Conservation (phyloP, 2,797 vertebrate genomes). For the Serranus cabrilla region DNA sequence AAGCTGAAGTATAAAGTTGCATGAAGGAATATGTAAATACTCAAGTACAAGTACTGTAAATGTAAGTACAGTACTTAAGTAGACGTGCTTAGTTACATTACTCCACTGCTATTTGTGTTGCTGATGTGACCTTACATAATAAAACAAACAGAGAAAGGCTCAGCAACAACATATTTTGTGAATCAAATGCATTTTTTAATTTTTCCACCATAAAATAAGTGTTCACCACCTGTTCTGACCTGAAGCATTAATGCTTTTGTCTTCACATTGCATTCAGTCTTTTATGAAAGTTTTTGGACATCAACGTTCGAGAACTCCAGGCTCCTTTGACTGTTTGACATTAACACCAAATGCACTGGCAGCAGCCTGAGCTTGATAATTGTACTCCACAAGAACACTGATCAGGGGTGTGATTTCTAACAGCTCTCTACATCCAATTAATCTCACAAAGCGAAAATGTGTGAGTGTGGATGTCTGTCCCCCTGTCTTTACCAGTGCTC, state of each 20-base stretch:
- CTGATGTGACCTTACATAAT: background rate
- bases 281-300: background rate
- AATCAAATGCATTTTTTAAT: no score
- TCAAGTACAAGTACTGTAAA: no score
- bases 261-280: background rate
- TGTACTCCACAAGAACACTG: conserved; percentile 36
- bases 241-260: background rate
- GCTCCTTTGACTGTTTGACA: conserved; percentile 3
- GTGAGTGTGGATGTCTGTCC: background rate
- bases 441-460: conserved; percentile 37
- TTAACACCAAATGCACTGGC: conserved; percentile 31
- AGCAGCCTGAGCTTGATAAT: conserved; percentile 36
- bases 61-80: no score
- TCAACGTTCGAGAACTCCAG: background rate
- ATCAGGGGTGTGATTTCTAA: conserved; percentile 44
- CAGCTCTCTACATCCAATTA: conserved; percentile 16
- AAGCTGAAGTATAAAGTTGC: no score
- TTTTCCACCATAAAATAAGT: background rate
- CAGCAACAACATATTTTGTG: background rate
- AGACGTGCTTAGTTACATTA: no score
- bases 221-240: background rate
- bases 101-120: background rate
- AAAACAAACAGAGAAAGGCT: background rate
- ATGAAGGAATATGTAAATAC: no score
- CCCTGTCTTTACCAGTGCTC: conserved; percentile 89